A percentile compares a stretch with the other conserved stretches of the same genome.
Conservation (phyloP, 2,888 invertebrate genomes). For the Cyrtodaria siliqua region DNA sequence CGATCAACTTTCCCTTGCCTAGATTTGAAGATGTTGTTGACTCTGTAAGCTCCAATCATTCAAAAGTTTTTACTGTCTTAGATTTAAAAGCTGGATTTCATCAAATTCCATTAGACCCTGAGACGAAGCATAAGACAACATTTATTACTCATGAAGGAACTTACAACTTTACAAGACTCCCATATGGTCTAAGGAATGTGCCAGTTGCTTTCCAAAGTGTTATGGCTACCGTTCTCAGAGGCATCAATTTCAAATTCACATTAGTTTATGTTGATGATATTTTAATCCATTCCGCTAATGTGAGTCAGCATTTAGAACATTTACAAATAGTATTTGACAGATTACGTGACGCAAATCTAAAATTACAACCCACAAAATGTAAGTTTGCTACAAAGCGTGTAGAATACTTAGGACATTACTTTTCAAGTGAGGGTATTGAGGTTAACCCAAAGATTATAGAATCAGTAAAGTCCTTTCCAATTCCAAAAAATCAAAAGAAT, state of each 20-base stretch:
- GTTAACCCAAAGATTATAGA: conserved; percentile 51
- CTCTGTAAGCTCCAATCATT: conserved; percentile 27
- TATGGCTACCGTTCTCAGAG: conserved; percentile 29
- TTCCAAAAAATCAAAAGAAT: conserved; percentile 46
- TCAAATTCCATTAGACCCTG: conserved; percentile 39
- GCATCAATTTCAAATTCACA: conserved; percentile 50
- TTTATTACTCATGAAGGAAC: conserved; percentile 39
- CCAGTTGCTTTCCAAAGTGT: conserved; percentile 33
- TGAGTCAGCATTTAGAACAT: conserved; percentile 31
- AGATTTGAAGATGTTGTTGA: conserved; percentile 46
- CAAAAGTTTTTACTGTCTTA: conserved; percentile 29
- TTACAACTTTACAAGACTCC: conserved; percentile 20
- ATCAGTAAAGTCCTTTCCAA: conserved; percentile 38
- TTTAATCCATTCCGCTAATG: conserved; percentile 25
- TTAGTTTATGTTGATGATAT: conserved; percentile 67
- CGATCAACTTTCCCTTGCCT: conserved; percentile 51
- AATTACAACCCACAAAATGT: conserved; percentile 44
- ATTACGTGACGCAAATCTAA: conserved; percentile 34
- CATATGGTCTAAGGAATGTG: conserved; percentile 47
- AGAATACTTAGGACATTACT: conserved; percentile 37
- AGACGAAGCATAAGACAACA: conserved; percentile 32
- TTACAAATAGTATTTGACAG: conserved; percentile 34
- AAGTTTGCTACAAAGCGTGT: conserved; percentile 29
- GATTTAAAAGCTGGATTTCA: conserved; percentile 33
- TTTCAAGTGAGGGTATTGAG: conserved; percentile 48